Base-by-base conservation (phyloP, 2,888 invertebrate genomes). In the Pristionchus arcanus region DNA sequence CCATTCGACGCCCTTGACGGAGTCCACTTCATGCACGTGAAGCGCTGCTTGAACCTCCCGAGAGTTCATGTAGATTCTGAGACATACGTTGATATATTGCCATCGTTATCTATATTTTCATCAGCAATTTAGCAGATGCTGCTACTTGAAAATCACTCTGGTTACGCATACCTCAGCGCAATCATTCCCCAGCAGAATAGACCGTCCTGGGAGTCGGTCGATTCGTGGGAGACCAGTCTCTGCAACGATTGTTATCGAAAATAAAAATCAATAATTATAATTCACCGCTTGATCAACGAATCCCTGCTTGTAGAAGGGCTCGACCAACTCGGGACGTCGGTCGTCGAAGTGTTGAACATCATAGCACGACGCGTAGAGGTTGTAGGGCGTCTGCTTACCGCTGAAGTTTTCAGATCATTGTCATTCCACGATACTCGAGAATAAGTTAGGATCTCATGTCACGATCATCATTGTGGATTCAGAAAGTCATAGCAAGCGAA, bases 321-420 rank as follows among this genome's bases (percentile, higher is more conserved):
- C 31, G 37, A 63, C 68, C n/a, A 88, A 34, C n/a, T 88, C 63
- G 5, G 87, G 87, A 25, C 87, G 28, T 21, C 25, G 15, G n/a
- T 74, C 53, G 55, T 25, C 31, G 71, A 55, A 13, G 1, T 74
- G 9, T 53, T 28, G 71, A 28, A 37, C 34, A 53, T 91, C 89
- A 77, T 93, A 92, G 90, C 92, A 92, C 31, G 92, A 91, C 55
- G 92, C 91, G 83, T 91, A 92, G 66, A 91, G 91, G 89, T 93
- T 92, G 90, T 91, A 92, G 3, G 90, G 90, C 55, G 90, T 90
- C 74, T 91, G 87, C 3, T 66, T 66, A n/a, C 86, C 42, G 25
- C 86, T 86, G 86, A 37, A 37, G n/a, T n/a, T n/a, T n/a, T n/a
- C n/a, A n/a, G n/a, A 49, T 21, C 2, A 19, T 19, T 71, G 42